A percentile compares a stretch with the other conserved stretches of the same genome.
phyloP scores from a whole-genome alignment of 1,140 invertebrate species.

The Formica exsecta region DNA sequence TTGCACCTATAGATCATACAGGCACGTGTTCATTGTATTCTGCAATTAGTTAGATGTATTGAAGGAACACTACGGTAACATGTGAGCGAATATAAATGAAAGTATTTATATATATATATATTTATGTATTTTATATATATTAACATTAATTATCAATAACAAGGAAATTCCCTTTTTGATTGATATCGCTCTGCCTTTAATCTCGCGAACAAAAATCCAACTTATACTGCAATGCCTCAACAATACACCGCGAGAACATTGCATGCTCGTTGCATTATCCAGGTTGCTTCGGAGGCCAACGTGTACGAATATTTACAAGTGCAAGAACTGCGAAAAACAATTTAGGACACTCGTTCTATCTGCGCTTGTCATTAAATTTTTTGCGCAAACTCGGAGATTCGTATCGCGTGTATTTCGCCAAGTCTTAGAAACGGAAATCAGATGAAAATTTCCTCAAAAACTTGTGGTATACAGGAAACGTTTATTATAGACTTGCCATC shows the following conservation, averaged over 20 bases:
- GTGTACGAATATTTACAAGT: not conserved
- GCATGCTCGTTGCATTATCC: slow-evolving; percentile 22
- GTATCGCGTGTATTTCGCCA: not conserved
- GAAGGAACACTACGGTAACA: not conserved
- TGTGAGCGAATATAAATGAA: not conserved
- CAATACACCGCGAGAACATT: slow-evolving; percentile 23
- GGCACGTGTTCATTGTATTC: not conserved
- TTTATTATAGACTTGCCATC: too few relatives aligned
- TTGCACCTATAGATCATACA: not conserved
- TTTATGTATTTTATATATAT: not conserved
- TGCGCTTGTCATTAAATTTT: slow-evolving; percentile 46
- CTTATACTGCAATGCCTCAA: not conserved
- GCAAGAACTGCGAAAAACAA: slow-evolving; percentile 26
- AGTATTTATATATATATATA: not conserved
- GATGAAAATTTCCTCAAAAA: not conserved
- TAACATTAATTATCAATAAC: not conserved
- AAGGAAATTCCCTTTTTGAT: not conserved
- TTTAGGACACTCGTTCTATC: slow-evolving; percentile 13
- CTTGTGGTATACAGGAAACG: too few relatives aligned
- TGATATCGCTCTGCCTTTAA: not conserved
- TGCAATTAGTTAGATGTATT: slow-evolving; percentile 2
- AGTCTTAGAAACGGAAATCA: not conserved
- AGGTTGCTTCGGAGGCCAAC: not conserved
- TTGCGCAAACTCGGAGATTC: not conserved
- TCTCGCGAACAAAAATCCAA: not conserved